phyloP scores from a whole-genome alignment of 2,888 invertebrate species.

The Caenorhabditis zanzibari region DNA sequence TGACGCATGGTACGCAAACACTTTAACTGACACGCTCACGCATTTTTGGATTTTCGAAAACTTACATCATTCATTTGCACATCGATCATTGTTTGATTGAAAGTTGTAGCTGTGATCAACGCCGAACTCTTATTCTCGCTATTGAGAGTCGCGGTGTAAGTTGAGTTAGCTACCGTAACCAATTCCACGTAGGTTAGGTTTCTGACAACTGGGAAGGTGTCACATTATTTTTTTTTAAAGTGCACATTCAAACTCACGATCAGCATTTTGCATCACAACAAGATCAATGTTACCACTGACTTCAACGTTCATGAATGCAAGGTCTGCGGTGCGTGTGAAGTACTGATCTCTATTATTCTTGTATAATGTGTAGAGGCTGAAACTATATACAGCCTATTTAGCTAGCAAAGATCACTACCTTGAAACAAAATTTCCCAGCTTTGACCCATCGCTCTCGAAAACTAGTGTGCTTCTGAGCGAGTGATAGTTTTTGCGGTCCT shows the following conservation, averaged over 20 bases:
- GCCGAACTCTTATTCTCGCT: background rate
- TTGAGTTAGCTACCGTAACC: background rate
- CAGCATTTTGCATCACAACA: background rate
- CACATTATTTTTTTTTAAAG: too few relatives aligned
- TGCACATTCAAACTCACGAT: background rate
- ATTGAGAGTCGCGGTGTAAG: background rate
- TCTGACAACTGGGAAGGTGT: background rate
- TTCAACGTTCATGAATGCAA: background rate
- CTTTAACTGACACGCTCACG: too few relatives aligned
- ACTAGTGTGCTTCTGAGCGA: slow-evolving; percentile 27
- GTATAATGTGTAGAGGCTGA: too few relatives aligned
- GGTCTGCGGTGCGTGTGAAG: background rate
- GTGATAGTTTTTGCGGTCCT: slow-evolving; percentile 7
- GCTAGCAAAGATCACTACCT: too few relatives aligned
- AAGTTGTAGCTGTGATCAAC: background rate
- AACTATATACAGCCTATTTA: too few relatives aligned
- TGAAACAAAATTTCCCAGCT: background rate
- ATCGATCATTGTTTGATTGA: background rate
- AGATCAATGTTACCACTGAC: background rate
- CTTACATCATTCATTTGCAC: slow-evolving; percentile 10
- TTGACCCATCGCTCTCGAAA: background rate
- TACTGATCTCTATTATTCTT: too few relatives aligned
- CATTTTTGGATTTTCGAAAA: too few relatives aligned
- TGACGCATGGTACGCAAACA: too few relatives aligned
- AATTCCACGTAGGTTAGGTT: background rate